Conservation (phyloP, 23 tunicate genomes). For the Botrylloides violaceus region DNA sequence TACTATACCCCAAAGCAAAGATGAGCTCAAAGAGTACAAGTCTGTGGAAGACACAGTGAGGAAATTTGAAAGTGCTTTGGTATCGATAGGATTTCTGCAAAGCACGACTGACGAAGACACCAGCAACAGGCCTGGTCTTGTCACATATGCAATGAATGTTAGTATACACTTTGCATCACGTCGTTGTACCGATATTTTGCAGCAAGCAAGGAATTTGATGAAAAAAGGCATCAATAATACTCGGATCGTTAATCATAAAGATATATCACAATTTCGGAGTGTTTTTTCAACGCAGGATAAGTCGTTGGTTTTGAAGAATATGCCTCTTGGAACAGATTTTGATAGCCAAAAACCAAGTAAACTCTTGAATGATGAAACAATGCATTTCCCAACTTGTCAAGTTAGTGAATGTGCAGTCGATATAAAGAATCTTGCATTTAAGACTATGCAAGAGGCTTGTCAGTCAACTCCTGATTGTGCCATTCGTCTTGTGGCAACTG, state of each 20-base stretch:
- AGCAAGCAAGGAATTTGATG: conserved; percentile 40
- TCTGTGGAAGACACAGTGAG: conserved; percentile 3
- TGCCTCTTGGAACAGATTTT: conserved; percentile 14
- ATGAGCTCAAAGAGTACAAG: conserved; percentile 22
- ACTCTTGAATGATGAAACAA: conserved; percentile 28
- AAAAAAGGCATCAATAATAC: conserved; percentile 37
- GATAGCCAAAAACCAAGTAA: conserved; percentile 31
- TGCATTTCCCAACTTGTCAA: conserved; percentile 33
- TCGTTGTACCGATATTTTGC: conserved; percentile 44
- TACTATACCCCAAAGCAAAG: conserved; percentile 19
- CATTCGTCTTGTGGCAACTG: conserved; percentile 4
- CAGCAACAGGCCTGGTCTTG: conserved; percentile 14
- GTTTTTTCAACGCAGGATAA: neutral
- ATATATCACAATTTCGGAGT: neutral
- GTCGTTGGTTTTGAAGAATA: neutral
- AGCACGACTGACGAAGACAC: neutral
- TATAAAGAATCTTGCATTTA: conserved; percentile 11
- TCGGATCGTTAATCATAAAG: conserved; percentile 1
- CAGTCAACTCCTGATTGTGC: conserved; percentile 17
- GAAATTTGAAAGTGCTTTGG: neutral
- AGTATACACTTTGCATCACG: conserved; percentile 59
- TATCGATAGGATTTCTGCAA: neutral
- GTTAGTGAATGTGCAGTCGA: conserved; percentile 5
- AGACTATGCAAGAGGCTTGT: conserved; percentile 13
- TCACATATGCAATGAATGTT: conserved; percentile 37